Percentiles rank a stretch among this genome's conserved stretches.
These are phyloP conservation scores for Chaetophractus vellerosus DNA, from an alignment of 2,797 vertebrate species.

Conservation along the genomic window DNA sequence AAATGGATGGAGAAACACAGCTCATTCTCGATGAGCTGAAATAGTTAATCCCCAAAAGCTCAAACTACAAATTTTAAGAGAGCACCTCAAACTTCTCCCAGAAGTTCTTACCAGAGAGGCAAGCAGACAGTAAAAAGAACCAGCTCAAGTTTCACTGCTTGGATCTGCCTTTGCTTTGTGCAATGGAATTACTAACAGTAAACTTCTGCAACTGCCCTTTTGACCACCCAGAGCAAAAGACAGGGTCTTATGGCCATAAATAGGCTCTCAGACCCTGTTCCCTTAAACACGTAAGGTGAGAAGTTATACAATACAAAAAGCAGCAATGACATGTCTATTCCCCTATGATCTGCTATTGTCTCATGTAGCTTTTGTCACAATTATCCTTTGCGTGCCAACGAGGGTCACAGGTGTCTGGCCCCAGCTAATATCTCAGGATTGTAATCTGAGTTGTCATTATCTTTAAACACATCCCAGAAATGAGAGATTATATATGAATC, in stretches of 20 bases:
- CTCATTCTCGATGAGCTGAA: conserved; percentile 51
- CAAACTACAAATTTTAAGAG: conserved; percentile 5
- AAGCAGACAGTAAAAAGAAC: conserved; percentile 51
- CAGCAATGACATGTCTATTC: conserved; percentile 16
- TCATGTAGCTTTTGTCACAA: not conserved
- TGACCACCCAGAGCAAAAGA: not conserved
- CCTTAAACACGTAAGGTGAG: conserved; percentile 27
- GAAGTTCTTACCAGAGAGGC: not conserved
- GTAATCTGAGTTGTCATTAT: conserved; percentile 45
- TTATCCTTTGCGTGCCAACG: not conserved
- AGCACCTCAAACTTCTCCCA: conserved; percentile 19
- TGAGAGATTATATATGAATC: conserved; percentile 44
- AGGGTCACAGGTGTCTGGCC: conserved; percentile 44
- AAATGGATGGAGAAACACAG: conserved; percentile 25
- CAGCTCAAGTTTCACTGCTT: not conserved
- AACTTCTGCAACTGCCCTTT: conserved; percentile 13
- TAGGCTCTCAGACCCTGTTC: not conserved
- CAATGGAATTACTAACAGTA: not conserved
- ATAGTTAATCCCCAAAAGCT: conserved; percentile 34
- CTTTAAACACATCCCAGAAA: conserved; percentile 64
- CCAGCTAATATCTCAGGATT: conserved; percentile 3
- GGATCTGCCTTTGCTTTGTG: not conserved
- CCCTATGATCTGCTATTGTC: not conserved
- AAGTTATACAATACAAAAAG: conserved; percentile 16
- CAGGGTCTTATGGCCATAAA: not conserved